A percentile compares a stretch with the other conserved stretches of the same genome.
Evolutionary conservation across 1,140 invertebrate genomes (phyloP).

Genomic region (Anoplolepis gracilipes): DNA sequence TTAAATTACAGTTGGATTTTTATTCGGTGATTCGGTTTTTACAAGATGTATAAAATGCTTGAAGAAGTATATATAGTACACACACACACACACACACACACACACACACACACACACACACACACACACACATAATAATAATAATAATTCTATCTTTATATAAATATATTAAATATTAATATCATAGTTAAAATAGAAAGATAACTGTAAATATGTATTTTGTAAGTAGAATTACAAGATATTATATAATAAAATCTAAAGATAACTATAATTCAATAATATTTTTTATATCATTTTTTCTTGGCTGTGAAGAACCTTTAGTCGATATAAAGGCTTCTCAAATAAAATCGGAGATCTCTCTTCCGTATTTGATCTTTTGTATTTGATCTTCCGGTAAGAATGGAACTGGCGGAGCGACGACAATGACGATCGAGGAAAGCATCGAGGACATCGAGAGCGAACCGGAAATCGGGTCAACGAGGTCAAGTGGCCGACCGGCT

Average conservation of each 20-base stretch:
- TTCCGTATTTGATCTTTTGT: slow-evolving; percentile 44
- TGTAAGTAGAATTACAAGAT: too few relatives aligned
- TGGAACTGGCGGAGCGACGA: neutral
- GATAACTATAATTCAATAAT: too few relatives aligned
- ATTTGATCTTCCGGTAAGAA: slow-evolving; percentile 41
- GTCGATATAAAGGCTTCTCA: neutral
- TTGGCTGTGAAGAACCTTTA: neutral
- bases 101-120: too few relatives aligned
- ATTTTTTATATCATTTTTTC: neutral
- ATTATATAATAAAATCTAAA: too few relatives aligned
- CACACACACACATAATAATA: too few relatives aligned
- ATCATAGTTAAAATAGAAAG: too few relatives aligned
- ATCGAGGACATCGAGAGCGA: slow-evolving; percentile 50
- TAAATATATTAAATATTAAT: too few relatives aligned
- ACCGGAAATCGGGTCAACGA: slow-evolving; percentile 73
- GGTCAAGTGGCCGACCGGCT: slow-evolving; percentile 65
- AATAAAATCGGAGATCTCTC: neutral
- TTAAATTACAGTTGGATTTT: slow-evolving; percentile 20
- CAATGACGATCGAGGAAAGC: neutral
- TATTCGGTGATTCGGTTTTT: neutral
- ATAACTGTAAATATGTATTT: too few relatives aligned
- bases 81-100: too few relatives aligned
- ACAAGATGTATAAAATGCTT: neutral
- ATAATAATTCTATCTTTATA: neutral
- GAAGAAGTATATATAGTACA: neutral